phyloP scores from a whole-genome alignment of 2,888 invertebrate species.

The Sycophila texana region DNA sequence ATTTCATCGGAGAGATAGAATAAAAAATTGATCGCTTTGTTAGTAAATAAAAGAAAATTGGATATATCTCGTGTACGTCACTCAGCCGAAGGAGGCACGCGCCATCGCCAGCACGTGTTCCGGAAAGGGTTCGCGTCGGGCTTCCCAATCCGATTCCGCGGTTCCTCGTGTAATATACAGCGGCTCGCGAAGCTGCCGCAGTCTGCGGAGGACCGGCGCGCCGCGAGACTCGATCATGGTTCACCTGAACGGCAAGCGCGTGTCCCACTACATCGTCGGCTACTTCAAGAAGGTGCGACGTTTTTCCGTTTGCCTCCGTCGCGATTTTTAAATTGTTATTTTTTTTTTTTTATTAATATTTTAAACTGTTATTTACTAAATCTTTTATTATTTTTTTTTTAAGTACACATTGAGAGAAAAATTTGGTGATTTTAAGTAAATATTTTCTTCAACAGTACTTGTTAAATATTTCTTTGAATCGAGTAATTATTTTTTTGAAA shows the following conservation, averaged over 20 bases:
- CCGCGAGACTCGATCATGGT: constrained; percentile 63
- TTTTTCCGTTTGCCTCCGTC: not conserved
- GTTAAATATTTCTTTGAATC: no score
- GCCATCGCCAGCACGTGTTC: constrained; percentile 4
- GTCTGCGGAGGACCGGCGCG: not conserved
- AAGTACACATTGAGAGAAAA: no score
- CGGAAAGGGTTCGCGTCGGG: not conserved
- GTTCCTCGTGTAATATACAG: not conserved
- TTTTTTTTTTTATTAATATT: not conserved
- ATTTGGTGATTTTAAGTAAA: no score
- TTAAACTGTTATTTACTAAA: no score
- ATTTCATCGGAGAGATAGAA: no score
- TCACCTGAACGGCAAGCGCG: constrained; percentile 76
- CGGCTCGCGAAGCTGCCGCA: not conserved
- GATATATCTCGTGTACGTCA: no score
- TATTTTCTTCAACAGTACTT: no score
- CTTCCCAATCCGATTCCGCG: constrained; percentile 39
- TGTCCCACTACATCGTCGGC: constrained; percentile 79
- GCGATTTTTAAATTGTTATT: not conserved
- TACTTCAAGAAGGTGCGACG: constrained; percentile 79
- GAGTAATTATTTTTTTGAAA: no score
- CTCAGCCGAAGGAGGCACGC: no score
- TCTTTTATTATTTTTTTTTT: no score
- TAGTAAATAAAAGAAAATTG: no score
- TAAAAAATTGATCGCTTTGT: no score